Conservation (phyloP, 1,140 invertebrate genomes). For the Heliconius eleuchia region DNA sequence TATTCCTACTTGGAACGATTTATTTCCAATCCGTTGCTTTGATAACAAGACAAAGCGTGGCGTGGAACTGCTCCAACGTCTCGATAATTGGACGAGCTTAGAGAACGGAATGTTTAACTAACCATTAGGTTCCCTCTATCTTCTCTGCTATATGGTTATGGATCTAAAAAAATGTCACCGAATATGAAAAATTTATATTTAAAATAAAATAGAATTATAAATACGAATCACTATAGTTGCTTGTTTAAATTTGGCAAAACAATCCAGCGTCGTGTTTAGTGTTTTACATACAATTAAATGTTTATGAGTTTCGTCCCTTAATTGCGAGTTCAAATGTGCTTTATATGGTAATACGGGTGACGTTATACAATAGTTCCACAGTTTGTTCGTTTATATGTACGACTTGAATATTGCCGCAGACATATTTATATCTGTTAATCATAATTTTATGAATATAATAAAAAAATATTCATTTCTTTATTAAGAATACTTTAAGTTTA, state of each 20-base stretch:
- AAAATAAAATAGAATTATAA: neutral
- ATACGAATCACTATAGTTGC: neutral
- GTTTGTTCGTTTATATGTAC: constrained; percentile 5
- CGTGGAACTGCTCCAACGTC: too few species aligned
- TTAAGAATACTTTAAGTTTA: too few species aligned
- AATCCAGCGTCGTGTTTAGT: constrained; percentile 5
- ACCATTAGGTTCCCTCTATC: too few species aligned
- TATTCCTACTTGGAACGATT: too few species aligned
- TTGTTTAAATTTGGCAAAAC: neutral
- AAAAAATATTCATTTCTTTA: too few species aligned
- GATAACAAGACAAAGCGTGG: too few species aligned
- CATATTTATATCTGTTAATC: neutral
- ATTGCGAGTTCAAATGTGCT: constrained; percentile 34
- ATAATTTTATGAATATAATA: too few species aligned
- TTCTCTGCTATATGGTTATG: too few species aligned
- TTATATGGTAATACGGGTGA: constrained; percentile 29
- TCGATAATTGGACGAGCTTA: too few species aligned
- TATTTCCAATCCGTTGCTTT: too few species aligned
- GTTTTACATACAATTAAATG: constrained; percentile 27
- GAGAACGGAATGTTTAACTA: too few species aligned
- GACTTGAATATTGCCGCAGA: neutral
- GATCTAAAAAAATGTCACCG: too few species aligned
- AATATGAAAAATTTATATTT: neutral
- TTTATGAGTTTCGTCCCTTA: constrained; percentile 37
- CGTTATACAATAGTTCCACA: constrained; percentile 25